phyloP scores from a whole-genome alignment of 1,140 invertebrate genomes.

The Fopius arisanus region DNA sequence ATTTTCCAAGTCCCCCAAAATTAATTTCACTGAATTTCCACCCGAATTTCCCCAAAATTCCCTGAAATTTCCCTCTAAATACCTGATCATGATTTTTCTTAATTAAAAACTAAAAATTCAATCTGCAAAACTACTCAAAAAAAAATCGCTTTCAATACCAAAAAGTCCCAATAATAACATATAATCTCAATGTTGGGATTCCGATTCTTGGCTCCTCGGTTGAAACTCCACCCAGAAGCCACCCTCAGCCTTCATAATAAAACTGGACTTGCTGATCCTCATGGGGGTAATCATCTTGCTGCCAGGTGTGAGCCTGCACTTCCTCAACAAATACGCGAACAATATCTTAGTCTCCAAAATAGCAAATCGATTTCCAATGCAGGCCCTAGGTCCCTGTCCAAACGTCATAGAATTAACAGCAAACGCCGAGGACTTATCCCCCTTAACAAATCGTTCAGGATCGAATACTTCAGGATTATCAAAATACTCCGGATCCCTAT shows the following conservation, averaged over 20 bases:
- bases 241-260: conserved; percentile 40
- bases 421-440: conserved; percentile 46
- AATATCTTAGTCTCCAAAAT: conserved; percentile 42
- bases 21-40: too few relatives aligned
- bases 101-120: too few relatives aligned
- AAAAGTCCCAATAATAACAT: too few relatives aligned
- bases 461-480: conserved; percentile 67
- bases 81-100: too few relatives aligned
- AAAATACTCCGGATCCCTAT: conserved; percentile 65
- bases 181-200: too few relatives aligned
- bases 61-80: too few relatives aligned
- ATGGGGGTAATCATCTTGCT: conserved; percentile 46
- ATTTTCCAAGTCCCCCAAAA: too few relatives aligned
- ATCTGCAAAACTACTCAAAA: too few relatives aligned
- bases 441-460: conserved; percentile 68
- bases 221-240: conserved; percentile 49
- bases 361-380: conserved; percentile 43
- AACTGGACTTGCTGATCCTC: conserved; percentile 36
- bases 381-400: conserved; percentile 41
- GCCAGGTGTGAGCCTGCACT: conserved; percentile 41
- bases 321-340: conserved; percentile 46
- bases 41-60: too few relatives aligned
- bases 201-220: conserved; percentile 11
- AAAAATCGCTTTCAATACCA: too few relatives aligned
- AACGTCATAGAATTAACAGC: conserved; percentile 42